Evolutionary conservation across 2,113 vertebrate species (phyloP), one percentile per base, ranked within the genome.

Genomic region (Macrotus californicus): DNA sequence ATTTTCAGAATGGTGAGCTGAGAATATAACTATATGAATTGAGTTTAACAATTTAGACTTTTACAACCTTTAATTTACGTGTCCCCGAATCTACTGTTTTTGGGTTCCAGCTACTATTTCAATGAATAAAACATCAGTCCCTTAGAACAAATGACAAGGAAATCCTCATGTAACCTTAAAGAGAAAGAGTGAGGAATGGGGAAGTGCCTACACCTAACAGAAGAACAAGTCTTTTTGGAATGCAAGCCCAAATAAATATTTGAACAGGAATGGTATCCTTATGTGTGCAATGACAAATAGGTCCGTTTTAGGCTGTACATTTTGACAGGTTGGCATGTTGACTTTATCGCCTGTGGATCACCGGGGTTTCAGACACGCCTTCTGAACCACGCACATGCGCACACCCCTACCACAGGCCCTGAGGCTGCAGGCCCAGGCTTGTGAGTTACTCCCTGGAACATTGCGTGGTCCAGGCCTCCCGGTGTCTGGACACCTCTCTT

Each of bases 201-300:
- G 95, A 97, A 93, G 90, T 94, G 66, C 24, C 46, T 61, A 73
- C 83, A 69, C 61, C 87, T 70, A 89, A 89, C 48, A 92, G 87
- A 90, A 73, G 50, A 94, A n/a, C 41, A 56, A 87, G 31, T 89
- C 95, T 83, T 94, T 80, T 85, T 19, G 11, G 93, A 96, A 93
- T 70, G n/a, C n/a, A 86, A 97, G 82, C 82, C 94, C 89, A 94
- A 21, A 87, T 87, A 97, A 97, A 96, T 84, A 97, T 97, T 97
- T 97, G 86, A 79, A 89, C 29, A 93, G 94, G 82, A 96, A 95
- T 89, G 86, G 73, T 75, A 89, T 92, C 92, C 82, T 69, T 43
- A 3, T 64, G 70, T 29, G n/a, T 84, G 94, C 39, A 84, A 69
- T 82, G 92, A 52, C 83, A 87, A 94, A 67, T 22, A 87, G 79